Evolutionary conservation across 2,888 invertebrate species (phyloP).

Genomic region (Luperina testacea): DNA sequence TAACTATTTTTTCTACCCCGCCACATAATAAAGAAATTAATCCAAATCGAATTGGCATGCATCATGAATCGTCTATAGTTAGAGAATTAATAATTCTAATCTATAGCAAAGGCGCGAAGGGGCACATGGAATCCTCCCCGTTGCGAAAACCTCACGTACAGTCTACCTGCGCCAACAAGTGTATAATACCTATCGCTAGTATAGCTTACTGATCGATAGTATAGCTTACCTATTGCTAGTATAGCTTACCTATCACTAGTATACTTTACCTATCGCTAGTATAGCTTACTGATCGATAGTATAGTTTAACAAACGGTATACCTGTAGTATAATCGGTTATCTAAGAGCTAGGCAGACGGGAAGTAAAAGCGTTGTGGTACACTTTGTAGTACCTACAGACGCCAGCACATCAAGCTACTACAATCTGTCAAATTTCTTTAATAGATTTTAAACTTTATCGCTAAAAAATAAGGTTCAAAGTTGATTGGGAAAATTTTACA

Average conservation of each 20-base stretch:
- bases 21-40: constrained; percentile 31
- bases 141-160: constrained; percentile 73
- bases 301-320: constrained; percentile 21
- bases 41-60: constrained; percentile 63
- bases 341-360: constrained; percentile 38
- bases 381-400: constrained; percentile 6
- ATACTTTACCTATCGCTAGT: constrained; percentile 3
- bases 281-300: constrained; percentile 30
- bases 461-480: too few relatives aligned
- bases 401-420: too few relatives aligned
- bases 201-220: neutral
- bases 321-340: constrained; percentile 42
- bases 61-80: constrained; percentile 22
- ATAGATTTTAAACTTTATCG: too few relatives aligned
- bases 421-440: too few relatives aligned
- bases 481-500: too few relatives aligned
- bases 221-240: constrained; percentile 8
- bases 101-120: constrained; percentile 69
- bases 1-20: neutral
- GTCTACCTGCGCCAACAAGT: constrained; percentile 68
- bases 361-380: constrained; percentile 29
- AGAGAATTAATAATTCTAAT: constrained; percentile 67
- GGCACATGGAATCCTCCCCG: constrained; percentile 70
- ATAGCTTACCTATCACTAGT: constrained; percentile 17
- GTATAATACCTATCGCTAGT: constrained; percentile 20